Conservation (phyloP, 2,797 vertebrate genomes). For the Rhinophrynus dorsalis region DNA sequence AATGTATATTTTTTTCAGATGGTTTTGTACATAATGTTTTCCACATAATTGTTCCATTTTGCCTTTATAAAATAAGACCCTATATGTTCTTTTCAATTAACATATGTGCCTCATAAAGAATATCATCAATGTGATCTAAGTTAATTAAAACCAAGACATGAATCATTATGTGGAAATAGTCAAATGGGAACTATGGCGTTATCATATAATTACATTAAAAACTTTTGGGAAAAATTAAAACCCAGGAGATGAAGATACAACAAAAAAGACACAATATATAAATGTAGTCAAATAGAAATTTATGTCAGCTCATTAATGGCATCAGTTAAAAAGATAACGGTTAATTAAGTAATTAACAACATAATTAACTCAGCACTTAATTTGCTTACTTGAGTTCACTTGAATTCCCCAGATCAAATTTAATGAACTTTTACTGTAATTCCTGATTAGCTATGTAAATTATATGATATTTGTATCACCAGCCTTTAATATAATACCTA, state of each 20-base stretch:
- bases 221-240: constrained; percentile 60
- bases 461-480: constrained; percentile 58
- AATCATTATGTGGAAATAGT: constrained; percentile 34
- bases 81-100: too few species aligned
- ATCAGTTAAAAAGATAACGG: constrained; percentile 73
- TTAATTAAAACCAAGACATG: constrained; percentile 36
- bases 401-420: constrained; percentile 73
- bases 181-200: constrained; percentile 17
- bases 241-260: constrained; percentile 70
- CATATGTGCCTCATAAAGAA: neutral
- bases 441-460: constrained; percentile 68
- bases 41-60: too few species aligned
- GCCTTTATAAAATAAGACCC: too few species aligned
- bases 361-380: constrained; percentile 80
- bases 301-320: constrained; percentile 73
- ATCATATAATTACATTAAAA: constrained; percentile 58
- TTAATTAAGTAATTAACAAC: constrained; percentile 84
- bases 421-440: constrained; percentile 71
- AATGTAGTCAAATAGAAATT: constrained; percentile 67
- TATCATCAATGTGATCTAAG: constrained; percentile 20
- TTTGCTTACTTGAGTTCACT: constrained; percentile 75
- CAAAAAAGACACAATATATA: constrained; percentile 62
- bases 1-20: too few species aligned
- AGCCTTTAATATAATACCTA: constrained; percentile 59
- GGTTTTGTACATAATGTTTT: too few species aligned